A percentile compares a stretch with the other conserved stretches of the same genome.
These are phyloP conservation scores for Catalaphyllia jardinei DNA, from an alignment of 64 coral and sea anemone species.

Conservation along the genomic window DNA sequence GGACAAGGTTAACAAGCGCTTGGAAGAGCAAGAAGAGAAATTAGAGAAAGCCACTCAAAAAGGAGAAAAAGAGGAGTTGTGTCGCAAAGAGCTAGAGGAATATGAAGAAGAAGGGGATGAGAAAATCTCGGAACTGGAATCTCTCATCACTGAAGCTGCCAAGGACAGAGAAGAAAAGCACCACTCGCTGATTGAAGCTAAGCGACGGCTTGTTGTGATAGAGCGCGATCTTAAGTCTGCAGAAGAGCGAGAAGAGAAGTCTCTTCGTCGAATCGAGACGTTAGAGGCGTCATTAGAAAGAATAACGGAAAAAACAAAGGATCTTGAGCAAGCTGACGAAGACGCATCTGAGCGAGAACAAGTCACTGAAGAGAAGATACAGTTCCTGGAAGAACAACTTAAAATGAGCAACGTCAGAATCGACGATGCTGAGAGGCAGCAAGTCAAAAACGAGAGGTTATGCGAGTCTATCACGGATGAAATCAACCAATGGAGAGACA, in stretches of 20 bases:
- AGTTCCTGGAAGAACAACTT: constrained; percentile 55
- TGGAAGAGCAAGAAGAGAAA: constrained; percentile 1
- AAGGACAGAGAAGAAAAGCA: neutral
- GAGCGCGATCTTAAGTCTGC: constrained; percentile 28
- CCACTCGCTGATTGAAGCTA: constrained; percentile 16
- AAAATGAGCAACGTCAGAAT: neutral
- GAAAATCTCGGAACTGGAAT: constrained; percentile 26
- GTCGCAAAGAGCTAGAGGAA: constrained; percentile 48
- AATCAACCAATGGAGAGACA: neutral
- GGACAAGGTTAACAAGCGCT: neutral
- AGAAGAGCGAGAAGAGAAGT: neutral
- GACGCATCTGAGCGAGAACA: constrained; percentile 32
- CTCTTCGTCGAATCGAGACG: neutral
- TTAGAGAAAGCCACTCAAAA: neutral
- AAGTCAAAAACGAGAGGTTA: neutral
- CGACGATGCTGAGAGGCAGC: constrained; percentile 21
- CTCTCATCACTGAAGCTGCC: neutral
- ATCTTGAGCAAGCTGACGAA: constrained; percentile 50
- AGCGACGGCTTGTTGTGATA: constrained; percentile 25
- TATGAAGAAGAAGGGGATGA: constrained; percentile 57
- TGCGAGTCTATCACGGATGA: neutral
- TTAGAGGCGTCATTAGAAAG: neutral
- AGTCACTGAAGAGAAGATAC: constrained; percentile 51
- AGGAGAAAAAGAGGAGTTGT: constrained; percentile 25
- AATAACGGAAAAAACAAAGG: neutral